Conservation (phyloP, 1,140 invertebrate genomes). For the Mesaphorura yosii region DNA sequence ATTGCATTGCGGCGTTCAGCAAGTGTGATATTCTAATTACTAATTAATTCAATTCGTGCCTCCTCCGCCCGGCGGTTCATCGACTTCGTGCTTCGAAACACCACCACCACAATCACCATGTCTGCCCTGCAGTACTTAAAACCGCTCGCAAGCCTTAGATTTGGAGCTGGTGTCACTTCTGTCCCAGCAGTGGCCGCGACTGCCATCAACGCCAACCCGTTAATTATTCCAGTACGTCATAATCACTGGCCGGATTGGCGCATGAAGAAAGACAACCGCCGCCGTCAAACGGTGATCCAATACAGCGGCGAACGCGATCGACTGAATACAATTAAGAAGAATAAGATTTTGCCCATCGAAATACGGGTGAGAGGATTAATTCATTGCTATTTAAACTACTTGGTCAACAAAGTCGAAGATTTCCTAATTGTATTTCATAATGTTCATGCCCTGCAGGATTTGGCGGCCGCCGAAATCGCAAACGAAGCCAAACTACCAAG, state of each 20-base stretch:
- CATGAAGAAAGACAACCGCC: constrained; percentile 71
- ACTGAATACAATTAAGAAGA: constrained; percentile 62
- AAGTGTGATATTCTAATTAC: too few relatives aligned
- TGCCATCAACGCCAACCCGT: too few relatives aligned
- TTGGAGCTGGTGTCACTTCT: too few relatives aligned
- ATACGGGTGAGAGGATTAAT: constrained; percentile 41
- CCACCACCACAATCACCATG: too few relatives aligned
- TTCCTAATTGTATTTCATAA: background rate
- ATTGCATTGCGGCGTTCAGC: too few relatives aligned
- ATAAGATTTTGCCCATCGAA: constrained; percentile 65
- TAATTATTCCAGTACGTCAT: too few relatives aligned
- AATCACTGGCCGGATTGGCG: constrained; percentile 53
- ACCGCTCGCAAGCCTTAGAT: too few relatives aligned
- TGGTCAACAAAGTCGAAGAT: background rate
- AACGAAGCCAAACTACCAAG: constrained; percentile 60
- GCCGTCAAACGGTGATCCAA: constrained; percentile 57
- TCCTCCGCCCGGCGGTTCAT: too few relatives aligned
- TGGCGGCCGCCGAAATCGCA: constrained; percentile 29
- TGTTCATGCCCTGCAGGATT: constrained; percentile 3
- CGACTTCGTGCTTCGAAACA: too few relatives aligned
- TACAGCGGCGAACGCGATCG: constrained; percentile 57
- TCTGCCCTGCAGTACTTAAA: too few relatives aligned
- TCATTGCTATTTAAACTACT: constrained; percentile 3
- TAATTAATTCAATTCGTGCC: too few relatives aligned
- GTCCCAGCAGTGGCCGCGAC: too few relatives aligned